Evolutionary conservation across 2,113 vertebrate species (phyloP), one percentile per base, ranked within the genome.

Genomic region (Coregonus clupeaformis): DNA sequence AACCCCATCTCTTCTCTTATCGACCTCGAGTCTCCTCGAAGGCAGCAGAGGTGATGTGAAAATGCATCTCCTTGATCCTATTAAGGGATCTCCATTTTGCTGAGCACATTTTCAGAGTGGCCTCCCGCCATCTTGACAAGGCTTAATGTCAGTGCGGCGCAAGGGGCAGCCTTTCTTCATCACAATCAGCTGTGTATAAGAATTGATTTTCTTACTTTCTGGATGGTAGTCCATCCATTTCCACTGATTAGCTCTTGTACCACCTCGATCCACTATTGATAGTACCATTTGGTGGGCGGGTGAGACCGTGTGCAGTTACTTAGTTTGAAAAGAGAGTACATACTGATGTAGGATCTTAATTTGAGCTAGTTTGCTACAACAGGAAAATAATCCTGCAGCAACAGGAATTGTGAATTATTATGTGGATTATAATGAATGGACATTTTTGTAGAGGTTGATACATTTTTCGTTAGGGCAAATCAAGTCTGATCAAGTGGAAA

Each of bases 21-120:
- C 81, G 85, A 89, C 82, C 83, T 62, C 2, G 2, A 49, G 65
- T 79, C 82, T 86, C 80, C 81, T 86, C 68, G 68, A 80, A 74
- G 36, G 36, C 36, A 42, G 36, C 36, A 42, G 68, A 85, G 80
- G 82, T 81, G 79, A 82, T 82, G 79, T 73, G 77, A 84, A 88
- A 84, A 90, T 85, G 55, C 84, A 87, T 85, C 79, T 77, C 77
- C 78, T 65, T 55, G 78, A 83, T 88, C 88, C 77, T 85, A 85
- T 88, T 88, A 86, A 72, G 7, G 62, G 73, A 63, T 76, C 76
- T 85, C 75, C 77, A 77, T 82, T 90, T 90, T 81, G 76, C 78
- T 25, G 3, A 16, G 24, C 49, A 72, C 59, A 74, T 78, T 45
- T 7, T 52, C 66, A 68, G 73, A 82, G 70, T 71, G 18, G 3